Percentiles rank a stretch among this genome's conserved stretches.
phyloP scores from a whole-genome alignment of 2,888 invertebrate species.

The Diadromus collaris region DNA sequence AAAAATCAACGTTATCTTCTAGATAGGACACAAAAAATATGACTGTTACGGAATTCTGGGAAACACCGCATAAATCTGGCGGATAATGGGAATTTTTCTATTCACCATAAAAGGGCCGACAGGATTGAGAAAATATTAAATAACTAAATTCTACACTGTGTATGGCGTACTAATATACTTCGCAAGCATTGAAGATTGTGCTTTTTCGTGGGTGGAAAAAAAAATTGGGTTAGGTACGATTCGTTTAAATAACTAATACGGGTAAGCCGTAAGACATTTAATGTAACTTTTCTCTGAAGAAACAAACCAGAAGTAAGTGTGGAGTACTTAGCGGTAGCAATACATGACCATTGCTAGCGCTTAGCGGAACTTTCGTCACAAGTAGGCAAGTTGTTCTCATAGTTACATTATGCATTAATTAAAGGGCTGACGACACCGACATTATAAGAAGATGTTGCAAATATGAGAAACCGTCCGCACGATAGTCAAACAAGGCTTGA shows the following conservation, averaged over 20 bases:
- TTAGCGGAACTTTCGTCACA: constrained; percentile 38
- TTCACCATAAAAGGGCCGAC: constrained; percentile 16
- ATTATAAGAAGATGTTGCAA: too few relatives aligned
- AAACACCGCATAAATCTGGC: constrained; percentile 49
- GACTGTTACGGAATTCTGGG: constrained; percentile 47
- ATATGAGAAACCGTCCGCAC: too few relatives aligned
- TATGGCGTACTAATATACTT: constrained; percentile 15
- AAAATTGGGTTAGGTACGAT: too few relatives aligned
- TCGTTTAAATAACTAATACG: background rate
- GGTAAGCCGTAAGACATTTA: too few relatives aligned
- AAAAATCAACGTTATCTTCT: background rate
- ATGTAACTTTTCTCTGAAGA: too few relatives aligned
- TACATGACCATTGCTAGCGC: too few relatives aligned
- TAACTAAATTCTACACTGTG: constrained; percentile 26
- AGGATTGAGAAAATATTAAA: constrained; percentile 38
- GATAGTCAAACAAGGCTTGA: constrained; percentile 24
- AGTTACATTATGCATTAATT: background rate
- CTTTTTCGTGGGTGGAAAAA: background rate
- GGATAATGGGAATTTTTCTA: constrained; percentile 49
- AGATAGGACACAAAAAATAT: background rate
- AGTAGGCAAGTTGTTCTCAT: constrained; percentile 33
- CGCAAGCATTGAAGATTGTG: background rate
- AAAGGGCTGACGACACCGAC: background rate
- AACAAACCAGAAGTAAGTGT: too few relatives aligned
- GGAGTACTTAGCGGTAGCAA: too few relatives aligned